Evolutionary conservation across 1,140 invertebrate species (phyloP), one percentile per base, ranked within the genome.

Genomic region (Batillaria attramentaria): DNA sequence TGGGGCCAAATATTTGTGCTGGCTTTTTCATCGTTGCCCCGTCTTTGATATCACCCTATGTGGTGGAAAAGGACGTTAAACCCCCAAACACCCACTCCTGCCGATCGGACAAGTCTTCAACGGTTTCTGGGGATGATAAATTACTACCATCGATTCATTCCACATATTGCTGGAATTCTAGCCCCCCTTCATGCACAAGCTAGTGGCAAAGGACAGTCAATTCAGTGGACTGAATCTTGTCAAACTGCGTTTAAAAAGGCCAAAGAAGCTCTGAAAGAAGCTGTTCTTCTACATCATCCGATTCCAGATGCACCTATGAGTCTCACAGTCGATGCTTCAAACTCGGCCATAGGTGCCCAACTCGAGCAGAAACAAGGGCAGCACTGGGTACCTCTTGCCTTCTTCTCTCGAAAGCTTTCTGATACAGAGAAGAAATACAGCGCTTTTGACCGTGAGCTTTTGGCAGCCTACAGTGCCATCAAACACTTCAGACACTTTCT

Each of bases 401-500:
- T n/a, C n/a, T n/a, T n/a, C n/a, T n/a, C n/a, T n/a, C n/a, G 39
- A 6, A 72, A 72, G 46, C 70, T 72, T 72, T 46, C 70, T 42
- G 70, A 72, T n/a, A 33, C 20, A 16, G 70, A 72, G 43, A 72
- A 60, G 54, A 60, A 60, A 3, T 60, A 60, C 31, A 60, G 54
- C 20, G 54, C 54, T 28, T 60, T 60, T 20, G 57, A 60, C 31
- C 57, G 24, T 60, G 57, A 60, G 24, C 57, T 60, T 60, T 31
- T 60, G 10, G 57, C 57, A 72, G 37, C 70, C 43, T 72, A 10
- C 70, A 72, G 37, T 46, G 70, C 42, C 20, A 72, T 72, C 70
- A 72, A 46, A 24, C 70, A 72, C 46, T 72, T 72, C 70, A 72
- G 70, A 28, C 70, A 72, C 24, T 72, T 72, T 72, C 31, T 72